Conservation (phyloP, 2,113 vertebrate species). For the Pelusios castaneus region DNA sequence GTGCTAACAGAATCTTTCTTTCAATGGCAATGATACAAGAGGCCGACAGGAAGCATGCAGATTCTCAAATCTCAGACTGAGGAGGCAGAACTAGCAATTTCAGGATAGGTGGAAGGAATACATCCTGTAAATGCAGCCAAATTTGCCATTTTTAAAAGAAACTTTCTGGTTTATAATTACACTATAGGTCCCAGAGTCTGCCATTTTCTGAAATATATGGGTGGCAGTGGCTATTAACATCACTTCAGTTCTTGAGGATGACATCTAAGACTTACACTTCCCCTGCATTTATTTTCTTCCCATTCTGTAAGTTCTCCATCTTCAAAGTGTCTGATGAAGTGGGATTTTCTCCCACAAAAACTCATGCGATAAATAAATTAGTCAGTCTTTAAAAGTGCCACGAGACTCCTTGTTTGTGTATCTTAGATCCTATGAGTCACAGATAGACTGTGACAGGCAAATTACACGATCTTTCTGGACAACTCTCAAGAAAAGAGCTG, state of each 20-base stretch:
- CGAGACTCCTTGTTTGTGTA: no score
- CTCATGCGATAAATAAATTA: no score
- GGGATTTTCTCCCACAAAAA: no score
- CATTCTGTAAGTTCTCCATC: no score
- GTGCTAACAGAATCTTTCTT: not conserved
- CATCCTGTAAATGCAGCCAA: fast-evolving
- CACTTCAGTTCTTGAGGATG: not conserved
- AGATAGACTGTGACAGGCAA: fast-evolving
- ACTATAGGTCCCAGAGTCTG: not conserved
- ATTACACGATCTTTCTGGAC: not conserved
- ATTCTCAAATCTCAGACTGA: fast-evolving
- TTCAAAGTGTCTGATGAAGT: no score
- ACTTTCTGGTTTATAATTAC: not conserved
- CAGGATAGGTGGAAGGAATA: not conserved
- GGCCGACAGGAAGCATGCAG: not conserved
- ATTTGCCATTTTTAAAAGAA: not conserved
- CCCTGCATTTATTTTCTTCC: no score
- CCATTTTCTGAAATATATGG: not conserved
- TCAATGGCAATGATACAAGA: not conserved
- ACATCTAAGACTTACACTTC: no score
- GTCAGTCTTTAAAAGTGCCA: no score
- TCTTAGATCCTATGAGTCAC: fast-evolving
- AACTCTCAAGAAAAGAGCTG: fast-evolving
- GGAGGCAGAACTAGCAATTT: not conserved
- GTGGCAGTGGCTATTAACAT: not conserved